Base-by-base conservation (phyloP, 2,113 vertebrate species). In the Orthonyx spaldingii region DNA sequence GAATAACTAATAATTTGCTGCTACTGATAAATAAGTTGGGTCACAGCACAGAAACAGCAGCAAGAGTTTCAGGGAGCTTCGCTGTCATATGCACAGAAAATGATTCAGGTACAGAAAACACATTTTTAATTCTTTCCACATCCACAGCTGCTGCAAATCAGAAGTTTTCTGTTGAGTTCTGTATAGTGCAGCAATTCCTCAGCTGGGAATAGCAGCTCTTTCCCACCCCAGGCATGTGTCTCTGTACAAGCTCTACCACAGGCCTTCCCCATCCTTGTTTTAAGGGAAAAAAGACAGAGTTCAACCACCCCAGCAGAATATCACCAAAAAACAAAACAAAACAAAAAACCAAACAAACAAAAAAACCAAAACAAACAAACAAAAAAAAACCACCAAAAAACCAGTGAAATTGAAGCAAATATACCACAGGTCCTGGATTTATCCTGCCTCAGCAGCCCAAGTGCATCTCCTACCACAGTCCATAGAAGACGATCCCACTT, bases 61-160 rank as follows among this genome's bases (percentile, higher is more conserved):
- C 27, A 32, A 61, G 59, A 42, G 16, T 4, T 63, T 39, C 50
- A 7, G 32, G 13, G 46, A 97, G 47, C 44, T 56, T 47, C 30
- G 13, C 30, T 35, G 23, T 6, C 20, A 7, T 2, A 33, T 0
- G 24, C n/a, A 20, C 8, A 60, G 6, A 63, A 33, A 84, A 72
- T 4, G 3, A 57, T 46, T 59, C 8, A 7, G 90, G 94, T 90
- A 88, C 13, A n/a, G 41, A 52, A 90, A 87, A 60, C 0, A 13
- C 6, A 52, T 11, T 87, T 78, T 87, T 80, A 39, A 53, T 93
- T 70, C 56, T 68, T 90, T 70, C 76, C 56, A 93, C 84, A 42
- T 10, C 35, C 60, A 28, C 66, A 93, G 55, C 70, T 88, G 39
- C 85, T 56, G 22, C 60, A 93, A 71, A 75, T 64, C 27, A 59